Conservation (phyloP, 2,797 vertebrate species). For the Siniperca undulata region DNA sequence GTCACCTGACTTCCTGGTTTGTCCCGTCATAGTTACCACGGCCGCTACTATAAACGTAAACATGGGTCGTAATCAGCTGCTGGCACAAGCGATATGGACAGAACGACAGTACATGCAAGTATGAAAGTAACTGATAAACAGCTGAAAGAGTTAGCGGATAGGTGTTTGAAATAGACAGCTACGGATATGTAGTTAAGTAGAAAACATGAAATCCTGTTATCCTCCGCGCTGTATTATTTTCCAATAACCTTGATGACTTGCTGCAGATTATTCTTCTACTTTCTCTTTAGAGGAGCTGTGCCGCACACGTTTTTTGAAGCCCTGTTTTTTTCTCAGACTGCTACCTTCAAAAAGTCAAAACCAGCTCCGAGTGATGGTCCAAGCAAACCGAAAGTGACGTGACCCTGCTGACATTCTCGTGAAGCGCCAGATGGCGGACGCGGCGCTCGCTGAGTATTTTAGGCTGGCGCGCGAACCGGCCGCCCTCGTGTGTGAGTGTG, state of each 20-base stretch:
- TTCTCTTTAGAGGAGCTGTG: not conserved
- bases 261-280: not conserved
- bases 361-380: conserved; percentile 9
- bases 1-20: too few species aligned
- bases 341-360: not conserved
- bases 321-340: not conserved
- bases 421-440: conserved; percentile 6
- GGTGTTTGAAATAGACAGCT: too few species aligned
- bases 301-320: not conserved
- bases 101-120: too few species aligned
- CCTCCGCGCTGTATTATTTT: too few species aligned
- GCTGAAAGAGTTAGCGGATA: too few species aligned
- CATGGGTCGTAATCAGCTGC: too few species aligned
- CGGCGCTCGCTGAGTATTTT: not conserved
- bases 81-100: too few species aligned
- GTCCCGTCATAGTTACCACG: too few species aligned
- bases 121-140: too few species aligned
- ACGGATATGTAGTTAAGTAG: too few species aligned
- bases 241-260: not conserved
- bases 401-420: conserved; percentile 27
- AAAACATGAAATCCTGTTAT: too few species aligned
- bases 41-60: too few species aligned
- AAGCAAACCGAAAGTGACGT: conserved; percentile 11
- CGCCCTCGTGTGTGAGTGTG: not conserved
- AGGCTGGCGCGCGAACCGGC: not conserved